These are phyloP conservation scores for Enteromius unitaeniatus DNA, from an alignment of 2,797 vertebrate genomes.

Conservation along the genomic window DNA sequence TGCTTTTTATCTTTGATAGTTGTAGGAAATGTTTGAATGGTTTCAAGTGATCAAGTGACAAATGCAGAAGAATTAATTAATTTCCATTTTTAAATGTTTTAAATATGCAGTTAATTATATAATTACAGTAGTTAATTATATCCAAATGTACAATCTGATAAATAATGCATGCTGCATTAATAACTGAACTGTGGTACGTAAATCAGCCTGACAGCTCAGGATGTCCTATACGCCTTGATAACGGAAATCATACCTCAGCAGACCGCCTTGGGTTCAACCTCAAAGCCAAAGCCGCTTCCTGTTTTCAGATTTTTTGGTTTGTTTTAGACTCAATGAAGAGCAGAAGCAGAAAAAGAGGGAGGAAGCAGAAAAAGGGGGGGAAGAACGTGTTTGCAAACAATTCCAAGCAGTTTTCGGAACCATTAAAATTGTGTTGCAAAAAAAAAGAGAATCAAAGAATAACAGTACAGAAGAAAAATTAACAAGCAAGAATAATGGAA, in stretches of 20 bases:
- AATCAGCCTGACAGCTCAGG: neutral
- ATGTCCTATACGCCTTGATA: conserved; percentile 12
- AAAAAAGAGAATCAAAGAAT: no score
- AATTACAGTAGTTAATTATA: neutral
- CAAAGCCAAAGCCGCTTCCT: conserved; percentile 12
- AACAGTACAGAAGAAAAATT: no score
- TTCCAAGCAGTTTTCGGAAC: conserved; percentile 12
- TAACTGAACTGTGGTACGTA: neutral
- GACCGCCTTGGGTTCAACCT: conserved; percentile 6
- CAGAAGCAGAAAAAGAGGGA: neutral
- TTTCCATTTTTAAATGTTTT: neutral
- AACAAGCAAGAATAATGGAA: no score
- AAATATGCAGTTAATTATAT: neutral
- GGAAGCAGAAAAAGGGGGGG: neutral
- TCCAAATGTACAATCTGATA: neutral
- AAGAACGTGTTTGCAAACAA: conserved; percentile 41
- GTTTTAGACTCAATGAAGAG: conserved; percentile 31
- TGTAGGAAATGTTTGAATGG: no score
- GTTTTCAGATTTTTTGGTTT: conserved; percentile 1
- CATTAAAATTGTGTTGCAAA: no score
- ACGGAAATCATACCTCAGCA: neutral
- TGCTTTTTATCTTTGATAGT: neutral
- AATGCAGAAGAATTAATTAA: no score
- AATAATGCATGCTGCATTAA: neutral
- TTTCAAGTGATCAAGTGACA: neutral